These are phyloP conservation scores for Sinocyclocheilus grahami DNA, from an alignment of 2,113 vertebrate species.

Conservation along the genomic window DNA sequence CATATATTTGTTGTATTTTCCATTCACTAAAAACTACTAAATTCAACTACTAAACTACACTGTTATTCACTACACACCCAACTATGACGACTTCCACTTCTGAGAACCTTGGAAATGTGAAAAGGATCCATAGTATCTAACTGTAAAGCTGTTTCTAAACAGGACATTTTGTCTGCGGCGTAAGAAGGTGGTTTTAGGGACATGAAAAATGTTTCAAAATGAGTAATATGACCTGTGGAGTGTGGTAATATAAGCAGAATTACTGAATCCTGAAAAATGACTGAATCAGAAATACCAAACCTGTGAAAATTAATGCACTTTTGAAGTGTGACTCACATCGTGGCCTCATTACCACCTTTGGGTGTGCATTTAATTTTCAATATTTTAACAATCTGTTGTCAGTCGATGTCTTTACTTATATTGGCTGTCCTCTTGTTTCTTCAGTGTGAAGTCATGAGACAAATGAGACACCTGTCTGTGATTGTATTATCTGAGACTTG, in stretches of 20 bases:
- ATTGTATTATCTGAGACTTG: not conserved
- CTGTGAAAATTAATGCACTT: not conserved
- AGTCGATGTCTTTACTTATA: not conserved
- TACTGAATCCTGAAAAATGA: not conserved
- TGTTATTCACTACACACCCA: not conserved
- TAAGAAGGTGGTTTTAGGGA: not conserved
- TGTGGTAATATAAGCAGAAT: not conserved
- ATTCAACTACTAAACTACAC: not conserved
- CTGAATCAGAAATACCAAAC: too few species aligned
- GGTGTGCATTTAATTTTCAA: not conserved
- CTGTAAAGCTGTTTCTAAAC: not conserved
- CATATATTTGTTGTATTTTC: not conserved
- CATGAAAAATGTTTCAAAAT: not conserved
- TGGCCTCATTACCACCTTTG: not conserved
- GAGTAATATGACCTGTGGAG: not conserved
- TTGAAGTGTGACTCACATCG: not conserved
- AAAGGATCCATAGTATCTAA: not conserved
- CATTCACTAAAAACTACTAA: not conserved
- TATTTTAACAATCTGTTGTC: not conserved
- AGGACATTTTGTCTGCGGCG: not conserved
- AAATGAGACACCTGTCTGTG: not conserved
- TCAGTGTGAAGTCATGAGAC: not conserved
- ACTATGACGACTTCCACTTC: too few species aligned
- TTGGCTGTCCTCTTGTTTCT: not conserved
- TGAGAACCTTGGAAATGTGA: not conserved